phyloP scores from a whole-genome alignment of 2,113 vertebrate species.

The Dipodomys stephensi region DNA sequence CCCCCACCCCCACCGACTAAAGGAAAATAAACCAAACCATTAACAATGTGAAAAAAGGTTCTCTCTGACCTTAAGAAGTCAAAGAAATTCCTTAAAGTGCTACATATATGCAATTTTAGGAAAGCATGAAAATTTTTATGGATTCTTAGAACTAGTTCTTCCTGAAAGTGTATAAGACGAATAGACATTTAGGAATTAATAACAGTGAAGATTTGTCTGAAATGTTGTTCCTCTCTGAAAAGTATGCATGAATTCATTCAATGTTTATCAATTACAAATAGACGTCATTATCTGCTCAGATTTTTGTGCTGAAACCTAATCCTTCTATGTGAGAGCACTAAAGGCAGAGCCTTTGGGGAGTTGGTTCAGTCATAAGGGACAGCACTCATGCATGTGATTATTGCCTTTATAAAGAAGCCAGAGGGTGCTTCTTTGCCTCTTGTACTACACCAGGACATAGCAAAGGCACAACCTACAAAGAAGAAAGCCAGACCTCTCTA shows the following conservation, averaged over 20 bases:
- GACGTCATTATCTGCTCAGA: not conserved
- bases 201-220: not conserved
- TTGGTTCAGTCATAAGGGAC: not conserved
- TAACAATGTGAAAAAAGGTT: not conserved
- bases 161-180: not conserved
- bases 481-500: not conserved
- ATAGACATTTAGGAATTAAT: not conserved
- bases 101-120: not conserved
- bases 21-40: not conserved
- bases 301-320: not conserved
- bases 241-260: slow-evolving; percentile 7
- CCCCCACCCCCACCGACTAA: not conserved
- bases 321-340: not conserved
- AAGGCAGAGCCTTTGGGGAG: not conserved
- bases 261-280: slow-evolving; percentile 19
- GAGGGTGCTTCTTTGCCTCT: not conserved
- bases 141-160: not conserved
- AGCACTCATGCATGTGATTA: not conserved
- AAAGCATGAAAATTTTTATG: not conserved
- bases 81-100: slow-evolving; percentile 15
- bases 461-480: not conserved
- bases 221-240: not conserved
- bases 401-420: no score
- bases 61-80: not conserved
- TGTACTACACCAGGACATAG: not conserved